phyloP scores from a whole-genome alignment of 2,888 invertebrate genomes.

The Leucoma salicis region DNA sequence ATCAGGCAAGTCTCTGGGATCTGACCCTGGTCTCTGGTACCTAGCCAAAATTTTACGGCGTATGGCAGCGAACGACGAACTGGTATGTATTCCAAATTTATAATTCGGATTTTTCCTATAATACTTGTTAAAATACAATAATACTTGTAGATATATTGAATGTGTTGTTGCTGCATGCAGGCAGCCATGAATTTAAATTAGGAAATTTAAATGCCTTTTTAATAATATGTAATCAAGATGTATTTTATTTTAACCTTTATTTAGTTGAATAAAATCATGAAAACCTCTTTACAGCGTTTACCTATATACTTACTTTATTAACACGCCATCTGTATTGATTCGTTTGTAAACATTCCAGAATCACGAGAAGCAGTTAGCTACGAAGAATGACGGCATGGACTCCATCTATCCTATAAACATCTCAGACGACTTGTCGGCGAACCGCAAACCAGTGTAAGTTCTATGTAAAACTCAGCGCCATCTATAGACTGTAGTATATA shows the following conservation, averaged over 20 bases:
- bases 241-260: no score
- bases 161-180: no score
- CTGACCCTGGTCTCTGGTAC: slow-evolving; percentile 67
- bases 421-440: slow-evolving; percentile 43
- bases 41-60: slow-evolving; percentile 60
- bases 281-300: no score
- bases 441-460: slow-evolving; percentile 51
- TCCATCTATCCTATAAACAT: slow-evolving; percentile 60
- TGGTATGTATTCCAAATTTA: slow-evolving; percentile 48
- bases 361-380: slow-evolving; percentile 38
- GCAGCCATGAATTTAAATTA: no score
- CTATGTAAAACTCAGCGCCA: slow-evolving; percentile 22
- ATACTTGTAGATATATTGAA: no score
- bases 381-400: slow-evolving; percentile 49
- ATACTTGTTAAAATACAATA: background rate
- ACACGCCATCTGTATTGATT: no score
- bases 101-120: background rate
- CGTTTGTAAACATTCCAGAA: slow-evolving; percentile 48
- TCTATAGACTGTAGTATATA: background rate
- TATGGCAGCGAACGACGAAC: slow-evolving; percentile 57
- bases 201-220: no score
- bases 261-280: no score
- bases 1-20: slow-evolving; percentile 63
- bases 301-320: no score
- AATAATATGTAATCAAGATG: no score